Evolutionary conservation across 2,113 vertebrate genomes (phyloP), one percentile per base, ranked within the genome.

Genomic region (Amphiprion percula): DNA sequence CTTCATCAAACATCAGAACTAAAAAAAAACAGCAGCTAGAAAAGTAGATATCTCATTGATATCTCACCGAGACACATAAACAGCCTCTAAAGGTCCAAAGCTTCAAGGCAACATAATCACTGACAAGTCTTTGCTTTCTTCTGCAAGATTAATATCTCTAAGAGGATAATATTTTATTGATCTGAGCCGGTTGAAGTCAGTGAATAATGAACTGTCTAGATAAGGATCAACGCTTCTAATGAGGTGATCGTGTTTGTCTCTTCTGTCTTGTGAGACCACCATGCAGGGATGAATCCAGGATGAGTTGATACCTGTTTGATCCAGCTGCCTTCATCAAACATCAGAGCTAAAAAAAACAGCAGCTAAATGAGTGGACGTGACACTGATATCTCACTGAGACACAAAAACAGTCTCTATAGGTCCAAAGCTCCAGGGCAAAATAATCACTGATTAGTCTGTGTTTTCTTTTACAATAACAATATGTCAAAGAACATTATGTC

Each of bases 51-150:
- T 1, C 7, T 1, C 33, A 37, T 7, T 37, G 33, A 37, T 37
- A 37, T 10, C 33, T 37, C 33, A 37, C 33, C 7, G 33, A 33
- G 33, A 33, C 33, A 33, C 33, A 33, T 6, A 37, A 10, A 54
- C 39, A 78, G 72, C 55, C 67, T 82, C 76, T 69, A 11, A 79
- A 76, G 80, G 75, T 72, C 74, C 80, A 73, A 53, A 24, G 41
- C 41, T 44, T 4, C 41, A 44, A 12, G 41, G 41, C 41, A 44
- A 44, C 15, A 15, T 15, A 15, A 44, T 44, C 41, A 44, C 41
- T 15, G 41, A 44, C 4, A 15, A 2, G 12, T 44, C 41, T 44
- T 12, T 44, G 41, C 15, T 44, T 44, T 2, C 41, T 15, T 44
- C 15, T 44, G 14, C 12, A 44, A 44, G 39, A 41, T 41, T 41